A percentile compares a stretch with the other conserved stretches of the same genome.
These are phyloP conservation scores for Epinotia nisella DNA, from an alignment of 2,888 invertebrate species.

Conservation along the genomic window DNA sequence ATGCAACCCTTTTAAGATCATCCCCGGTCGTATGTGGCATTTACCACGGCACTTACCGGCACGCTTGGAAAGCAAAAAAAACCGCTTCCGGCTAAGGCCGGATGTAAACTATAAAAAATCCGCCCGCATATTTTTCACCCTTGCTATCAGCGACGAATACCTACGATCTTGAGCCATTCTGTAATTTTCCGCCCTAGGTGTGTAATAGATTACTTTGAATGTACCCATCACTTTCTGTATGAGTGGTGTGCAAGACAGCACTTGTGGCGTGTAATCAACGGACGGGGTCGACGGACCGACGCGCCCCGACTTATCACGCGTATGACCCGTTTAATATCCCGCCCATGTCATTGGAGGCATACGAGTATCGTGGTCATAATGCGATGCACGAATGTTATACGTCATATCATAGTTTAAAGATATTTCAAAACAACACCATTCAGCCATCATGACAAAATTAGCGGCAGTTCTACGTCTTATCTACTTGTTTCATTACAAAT, in stretches of 20 bases:
- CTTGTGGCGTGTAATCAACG: constrained; percentile 10
- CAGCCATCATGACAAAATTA: neutral
- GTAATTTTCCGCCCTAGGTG: too few species aligned
- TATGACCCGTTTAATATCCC: constrained; percentile 33
- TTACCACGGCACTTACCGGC: too few species aligned
- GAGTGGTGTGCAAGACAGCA: neutral
- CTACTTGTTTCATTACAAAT: too few species aligned
- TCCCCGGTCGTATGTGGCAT: too few species aligned
- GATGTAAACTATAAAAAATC: too few species aligned
- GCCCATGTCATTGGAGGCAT: constrained; percentile 20
- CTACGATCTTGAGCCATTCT: too few species aligned
- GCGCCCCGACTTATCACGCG: constrained; percentile 35
- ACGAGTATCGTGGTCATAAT: constrained; percentile 5
- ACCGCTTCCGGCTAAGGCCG: too few species aligned
- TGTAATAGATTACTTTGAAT: too few species aligned
- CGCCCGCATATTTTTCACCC: too few species aligned
- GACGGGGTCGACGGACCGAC: constrained; percentile 30
- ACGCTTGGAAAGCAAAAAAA: too few species aligned
- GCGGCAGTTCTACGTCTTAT: neutral
- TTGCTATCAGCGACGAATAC: too few species aligned
- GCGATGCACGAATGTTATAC: neutral
- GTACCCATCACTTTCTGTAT: neutral
- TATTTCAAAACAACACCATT: neutral
- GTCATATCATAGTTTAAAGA: neutral
- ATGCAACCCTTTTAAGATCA: too few species aligned